Evolutionary conservation across 1,140 invertebrate genomes (phyloP), one percentile per base, ranked within the genome.

Genomic region (Heterodera carotae): DNA sequence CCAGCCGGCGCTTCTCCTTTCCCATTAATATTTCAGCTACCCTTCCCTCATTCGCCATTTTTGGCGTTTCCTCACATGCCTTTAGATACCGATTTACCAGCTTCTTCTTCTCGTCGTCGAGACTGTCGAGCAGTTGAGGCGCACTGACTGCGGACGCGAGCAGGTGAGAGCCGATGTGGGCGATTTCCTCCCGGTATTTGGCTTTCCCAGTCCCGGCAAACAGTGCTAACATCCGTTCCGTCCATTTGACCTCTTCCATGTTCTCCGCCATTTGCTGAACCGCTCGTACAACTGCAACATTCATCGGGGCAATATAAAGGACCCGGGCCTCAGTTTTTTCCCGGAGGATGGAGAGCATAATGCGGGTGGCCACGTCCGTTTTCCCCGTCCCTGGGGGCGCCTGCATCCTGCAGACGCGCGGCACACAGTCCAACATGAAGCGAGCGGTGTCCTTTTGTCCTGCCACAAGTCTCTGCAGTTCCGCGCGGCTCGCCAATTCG

Each of bases 361-460:
- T 69, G 7, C 43, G 18, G 0, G 67, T 48, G 0, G 67, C 22
- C 25, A 48, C 27, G 6, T 69, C 43, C 10, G 67, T 69, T 69
- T 69, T 69, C 2, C 67, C 67, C 34, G 67, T 69, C 8, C 67
- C 67, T 7, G 67, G 67, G 8, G 67, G 67, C 2, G 67, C 67
- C 67, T 29, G n/a, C 67, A 29, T 25, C 2, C n/a, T 39, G 25
- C 34, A 36, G 6, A 69, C 25, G 7, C 67, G 67, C 2, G 67
- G 29, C 6, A 39, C 22, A 25, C 7, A 7, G 43, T 69, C 67
- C 67, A 69, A 31, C 67, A 69, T 69, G 4, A 69, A 31, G 27
- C 43, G 67, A 0, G 67, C 67, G n/a, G n/a, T 69, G 22, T 48
- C 18, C 22, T 25, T 22, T 12, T 69, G 67, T 36, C 43, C 67